Conservation (phyloP, 2,113 vertebrate species). For the Chaetodon auriga region DNA sequence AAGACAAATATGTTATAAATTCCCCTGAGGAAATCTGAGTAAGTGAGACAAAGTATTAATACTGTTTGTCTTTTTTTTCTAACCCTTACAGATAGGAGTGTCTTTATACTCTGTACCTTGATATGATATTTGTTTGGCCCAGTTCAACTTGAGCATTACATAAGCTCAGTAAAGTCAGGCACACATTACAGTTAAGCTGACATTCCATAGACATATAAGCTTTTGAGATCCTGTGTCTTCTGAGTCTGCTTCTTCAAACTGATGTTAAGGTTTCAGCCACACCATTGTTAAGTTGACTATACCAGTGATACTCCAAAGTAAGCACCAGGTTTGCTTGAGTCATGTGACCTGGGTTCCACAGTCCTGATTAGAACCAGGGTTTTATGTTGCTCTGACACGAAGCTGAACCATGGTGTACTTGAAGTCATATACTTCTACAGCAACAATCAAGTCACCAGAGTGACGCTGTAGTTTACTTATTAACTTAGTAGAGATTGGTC, state of each 20-base stretch:
- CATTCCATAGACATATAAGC: not conserved
- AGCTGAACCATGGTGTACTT: not conserved
- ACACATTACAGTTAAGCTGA: not conserved
- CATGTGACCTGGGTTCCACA: conserved; percentile 2
- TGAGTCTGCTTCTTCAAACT: not conserved
- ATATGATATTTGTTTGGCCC: not conserved
- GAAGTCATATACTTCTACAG: not conserved
- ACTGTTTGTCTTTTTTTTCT: conserved; percentile 1
- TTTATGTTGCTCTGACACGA: not conserved
- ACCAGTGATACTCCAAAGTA: not conserved
- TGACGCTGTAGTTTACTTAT: conserved; percentile 45
- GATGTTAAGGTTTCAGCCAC: conserved; percentile 1
- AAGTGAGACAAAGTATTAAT: conserved; percentile 9
- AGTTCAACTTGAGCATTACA: not conserved
- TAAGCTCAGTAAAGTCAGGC: not conserved
- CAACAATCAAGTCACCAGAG: not conserved
- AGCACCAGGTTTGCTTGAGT: not conserved
- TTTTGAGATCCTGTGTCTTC: not conserved
- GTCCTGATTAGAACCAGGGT: not conserved
- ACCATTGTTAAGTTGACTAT: not conserved
- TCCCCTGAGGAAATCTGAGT: conserved; percentile 22
- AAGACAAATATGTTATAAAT: conserved; percentile 43
- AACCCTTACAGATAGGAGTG: not conserved
- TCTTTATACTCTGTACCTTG: not conserved
- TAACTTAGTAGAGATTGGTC: conserved; percentile 20